These are phyloP conservation scores for Hypomecis punctinalis DNA, from an alignment of 2,888 invertebrate genomes.

Conservation along the genomic window DNA sequence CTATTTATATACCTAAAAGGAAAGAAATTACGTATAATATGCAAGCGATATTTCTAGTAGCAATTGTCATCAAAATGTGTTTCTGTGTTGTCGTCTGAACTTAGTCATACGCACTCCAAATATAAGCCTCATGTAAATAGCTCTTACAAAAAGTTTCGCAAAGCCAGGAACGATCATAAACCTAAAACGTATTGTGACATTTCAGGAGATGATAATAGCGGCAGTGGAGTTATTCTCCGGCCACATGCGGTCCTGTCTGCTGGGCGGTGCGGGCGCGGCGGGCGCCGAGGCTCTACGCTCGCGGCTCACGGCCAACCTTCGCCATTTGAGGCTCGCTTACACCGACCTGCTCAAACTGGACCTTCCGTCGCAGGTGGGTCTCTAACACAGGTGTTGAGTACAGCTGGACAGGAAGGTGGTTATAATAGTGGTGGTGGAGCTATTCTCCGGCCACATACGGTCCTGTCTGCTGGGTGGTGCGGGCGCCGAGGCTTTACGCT, in stretches of 20 bases:
- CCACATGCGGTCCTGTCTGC: constrained; percentile 89
- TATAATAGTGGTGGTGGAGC: constrained; percentile 90
- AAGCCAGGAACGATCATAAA: no score
- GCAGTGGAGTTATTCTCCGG: constrained; percentile 90
- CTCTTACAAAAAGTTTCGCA: no score
- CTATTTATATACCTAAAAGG: no score
- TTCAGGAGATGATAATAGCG: constrained; percentile 91
- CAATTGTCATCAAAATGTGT: no score
- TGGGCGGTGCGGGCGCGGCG: constrained; percentile 85
- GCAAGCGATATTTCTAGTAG: no score
- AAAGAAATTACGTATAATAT: no score
- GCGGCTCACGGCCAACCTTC: constrained; percentile 87
- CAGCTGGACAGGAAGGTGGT: constrained; percentile 89
- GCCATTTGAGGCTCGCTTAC: constrained; percentile 91
- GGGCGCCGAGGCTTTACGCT: constrained; percentile 82
- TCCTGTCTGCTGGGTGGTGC: constrained; percentile 88
- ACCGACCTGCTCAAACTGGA: constrained; percentile 93
- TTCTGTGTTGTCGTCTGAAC: no score
- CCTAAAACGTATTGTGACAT: constrained; percentile 8
- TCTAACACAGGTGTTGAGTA: background rate
- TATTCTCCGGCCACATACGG: constrained; percentile 90
- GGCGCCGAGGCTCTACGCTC: constrained; percentile 83
- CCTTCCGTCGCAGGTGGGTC: constrained; percentile 89
- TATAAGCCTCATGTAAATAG: background rate
- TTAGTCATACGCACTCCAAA: no score